Conservation (phyloP, 1,140 invertebrate species). For the Cydia strobilella region DNA sequence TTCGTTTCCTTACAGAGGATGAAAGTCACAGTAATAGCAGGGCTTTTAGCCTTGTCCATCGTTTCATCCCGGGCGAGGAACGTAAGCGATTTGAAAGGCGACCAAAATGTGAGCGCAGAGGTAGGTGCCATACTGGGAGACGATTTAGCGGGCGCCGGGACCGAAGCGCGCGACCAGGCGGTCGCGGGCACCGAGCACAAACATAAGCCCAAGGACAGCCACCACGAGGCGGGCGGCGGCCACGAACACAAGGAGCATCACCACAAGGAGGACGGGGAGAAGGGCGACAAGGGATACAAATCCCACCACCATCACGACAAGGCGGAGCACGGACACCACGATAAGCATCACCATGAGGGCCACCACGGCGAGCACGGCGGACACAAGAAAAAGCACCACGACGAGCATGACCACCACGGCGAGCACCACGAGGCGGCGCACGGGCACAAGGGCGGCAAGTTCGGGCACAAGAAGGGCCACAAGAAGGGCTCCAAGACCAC, state of each 20-base stretch:
- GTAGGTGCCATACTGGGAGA: conserved; percentile 30
- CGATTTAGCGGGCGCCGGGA: conserved; percentile 43
- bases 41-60: conserved; percentile 51
- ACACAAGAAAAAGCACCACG: conserved; percentile 88
- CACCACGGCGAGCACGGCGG: conserved; percentile 87
- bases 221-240: conserved; percentile 83
- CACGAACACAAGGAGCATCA: conserved; percentile 83
- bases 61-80: conserved; percentile 55
- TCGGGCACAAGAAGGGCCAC: conserved; percentile 88
- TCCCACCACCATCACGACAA: conserved; percentile 85
- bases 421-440: conserved; percentile 88
- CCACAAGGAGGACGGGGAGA: conserved; percentile 83
- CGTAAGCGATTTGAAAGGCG: conserved; percentile 52
- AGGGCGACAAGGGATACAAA: conserved; percentile 85
- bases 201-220: conserved; percentile 67
- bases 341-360: conserved; percentile 85
- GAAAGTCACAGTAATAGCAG: conserved; percentile 61
- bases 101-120: conserved; percentile 38
- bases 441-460: conserved; percentile 88
- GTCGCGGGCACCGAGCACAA: conserved; percentile 79
- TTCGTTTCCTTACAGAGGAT: conserved; percentile 56
- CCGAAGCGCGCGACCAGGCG: conserved; percentile 60
- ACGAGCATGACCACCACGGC: conserved; percentile 84
- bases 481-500: conserved; percentile 87
- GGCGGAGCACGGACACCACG: conserved; percentile 86